A percentile compares a stretch with the other conserved stretches of the same genome.
phyloP scores from a whole-genome alignment of 2,113 vertebrate species.

The Climacteris rufus region DNA sequence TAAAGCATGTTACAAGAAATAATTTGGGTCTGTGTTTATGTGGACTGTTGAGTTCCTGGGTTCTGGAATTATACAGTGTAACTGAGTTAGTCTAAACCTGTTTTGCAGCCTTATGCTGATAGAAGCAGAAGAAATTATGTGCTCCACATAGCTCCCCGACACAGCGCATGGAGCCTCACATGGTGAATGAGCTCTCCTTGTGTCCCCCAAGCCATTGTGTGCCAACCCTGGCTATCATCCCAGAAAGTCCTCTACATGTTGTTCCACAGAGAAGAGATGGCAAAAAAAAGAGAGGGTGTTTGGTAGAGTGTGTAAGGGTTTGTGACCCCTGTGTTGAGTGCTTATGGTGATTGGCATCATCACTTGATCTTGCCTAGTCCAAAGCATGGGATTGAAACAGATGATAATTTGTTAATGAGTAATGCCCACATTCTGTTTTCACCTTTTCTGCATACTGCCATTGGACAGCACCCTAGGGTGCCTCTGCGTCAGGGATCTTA shows the following conservation, averaged over 20 bases:
- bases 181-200: not conserved
- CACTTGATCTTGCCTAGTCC: not conserved
- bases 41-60: not conserved
- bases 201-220: not conserved
- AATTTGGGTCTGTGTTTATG: slow-evolving; percentile 39
- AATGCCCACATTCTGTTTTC: not conserved
- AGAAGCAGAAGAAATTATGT: not conserved
- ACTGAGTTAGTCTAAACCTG: slow-evolving; percentile 11
- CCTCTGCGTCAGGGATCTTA: not conserved
- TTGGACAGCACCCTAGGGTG: not conserved
- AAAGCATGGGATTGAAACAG: not conserved
- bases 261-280: not conserved
- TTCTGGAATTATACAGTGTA: not conserved
- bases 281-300: not conserved
- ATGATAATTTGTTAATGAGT: not conserved
- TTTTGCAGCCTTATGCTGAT: not conserved
- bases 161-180: not conserved
- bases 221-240: not conserved
- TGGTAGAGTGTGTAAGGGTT: not conserved
- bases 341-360: not conserved
- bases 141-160: not conserved
- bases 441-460: not conserved
- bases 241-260: not conserved
- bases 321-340: rapidly evolving
- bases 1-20: slow-evolving; percentile 23